phyloP scores from a whole-genome alignment of 2,797 vertebrate genomes.

The Thamnophis elegans region DNA sequence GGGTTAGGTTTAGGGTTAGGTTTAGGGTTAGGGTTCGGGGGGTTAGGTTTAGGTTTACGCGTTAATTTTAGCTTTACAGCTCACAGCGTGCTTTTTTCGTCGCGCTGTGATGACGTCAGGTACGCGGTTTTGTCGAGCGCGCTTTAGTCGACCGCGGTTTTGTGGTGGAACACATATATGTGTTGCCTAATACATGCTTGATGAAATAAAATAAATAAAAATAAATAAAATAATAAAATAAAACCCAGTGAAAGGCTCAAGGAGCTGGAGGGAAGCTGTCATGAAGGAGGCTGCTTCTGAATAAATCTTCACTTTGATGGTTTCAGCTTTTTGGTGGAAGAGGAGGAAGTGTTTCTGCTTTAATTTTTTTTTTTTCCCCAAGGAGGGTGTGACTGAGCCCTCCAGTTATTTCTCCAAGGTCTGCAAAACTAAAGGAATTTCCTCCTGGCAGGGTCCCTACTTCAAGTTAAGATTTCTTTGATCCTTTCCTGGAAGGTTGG shows the following conservation, averaged over 20 bases:
- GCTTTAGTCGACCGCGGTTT: no score
- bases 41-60: no score
- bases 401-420: not conserved
- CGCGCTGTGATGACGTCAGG: no score
- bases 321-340: not conserved
- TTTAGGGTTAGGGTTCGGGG: no score
- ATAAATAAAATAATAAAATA: no score
- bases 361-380: not conserved
- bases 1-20: no score
- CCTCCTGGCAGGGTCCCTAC: not conserved
- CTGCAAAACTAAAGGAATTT: not conserved
- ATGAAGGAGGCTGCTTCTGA: not conserved
- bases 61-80: no score
- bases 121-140: no score
- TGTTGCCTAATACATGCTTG: no score
- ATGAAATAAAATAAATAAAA: no score
- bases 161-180: no score
- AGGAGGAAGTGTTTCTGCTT: not conserved
- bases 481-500: not conserved
- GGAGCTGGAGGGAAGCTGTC: not conserved
- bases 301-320: not conserved
- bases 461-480: not conserved
- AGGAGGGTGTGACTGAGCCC: not conserved
- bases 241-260: not conserved
- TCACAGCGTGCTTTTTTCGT: no score